Conservation (phyloP, 2,888 invertebrate genomes). For the Megamerina dolium region DNA sequence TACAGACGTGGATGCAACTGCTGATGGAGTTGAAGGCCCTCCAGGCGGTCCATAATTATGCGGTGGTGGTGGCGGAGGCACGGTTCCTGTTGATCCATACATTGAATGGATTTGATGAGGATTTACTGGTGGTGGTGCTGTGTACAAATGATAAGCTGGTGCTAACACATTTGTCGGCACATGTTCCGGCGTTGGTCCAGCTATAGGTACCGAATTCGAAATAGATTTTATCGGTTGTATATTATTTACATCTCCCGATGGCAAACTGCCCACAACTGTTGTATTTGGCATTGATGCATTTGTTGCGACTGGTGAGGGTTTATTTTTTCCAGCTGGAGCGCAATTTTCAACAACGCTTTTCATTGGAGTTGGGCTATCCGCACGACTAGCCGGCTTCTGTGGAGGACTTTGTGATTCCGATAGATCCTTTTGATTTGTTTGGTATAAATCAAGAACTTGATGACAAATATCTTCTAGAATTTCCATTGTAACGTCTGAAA, state of each 20-base stretch:
- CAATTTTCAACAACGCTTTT: conserved; percentile 19
- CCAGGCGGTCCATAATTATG: conserved; percentile 19
- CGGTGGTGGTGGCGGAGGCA: conserved; percentile 34
- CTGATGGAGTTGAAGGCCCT: conserved; percentile 25
- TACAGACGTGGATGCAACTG: conserved; percentile 20
- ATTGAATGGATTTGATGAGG: conserved; percentile 26
- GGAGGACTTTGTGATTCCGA: conserved; percentile 51
- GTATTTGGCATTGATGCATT: neutral
- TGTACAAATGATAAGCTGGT: conserved; percentile 22
- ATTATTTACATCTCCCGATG: conserved; percentile 30
- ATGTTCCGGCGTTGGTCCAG: conserved; percentile 20
- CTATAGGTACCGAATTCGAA: conserved; percentile 27
- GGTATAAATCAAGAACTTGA: conserved; percentile 87
- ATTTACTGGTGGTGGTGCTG: conserved; percentile 20
- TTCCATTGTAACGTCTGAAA: conserved; percentile 90
- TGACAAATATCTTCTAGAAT: conserved; percentile 96
- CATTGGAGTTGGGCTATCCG: conserved; percentile 54
- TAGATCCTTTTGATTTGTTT: conserved; percentile 59
- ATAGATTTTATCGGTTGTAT: conserved; percentile 41
- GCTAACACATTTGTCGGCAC: conserved; percentile 15
- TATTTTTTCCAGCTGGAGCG: conserved; percentile 22
- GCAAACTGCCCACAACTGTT: neutral
- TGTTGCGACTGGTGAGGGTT: conserved; percentile 7
- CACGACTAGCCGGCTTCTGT: conserved; percentile 56
- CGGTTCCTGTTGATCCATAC: conserved; percentile 51